Percentiles rank a stretch among this genome's conserved stretches.
These are phyloP conservation scores for Chelonoidis abingdonii DNA, from an alignment of 2,113 vertebrate species.

Conservation along the genomic window DNA sequence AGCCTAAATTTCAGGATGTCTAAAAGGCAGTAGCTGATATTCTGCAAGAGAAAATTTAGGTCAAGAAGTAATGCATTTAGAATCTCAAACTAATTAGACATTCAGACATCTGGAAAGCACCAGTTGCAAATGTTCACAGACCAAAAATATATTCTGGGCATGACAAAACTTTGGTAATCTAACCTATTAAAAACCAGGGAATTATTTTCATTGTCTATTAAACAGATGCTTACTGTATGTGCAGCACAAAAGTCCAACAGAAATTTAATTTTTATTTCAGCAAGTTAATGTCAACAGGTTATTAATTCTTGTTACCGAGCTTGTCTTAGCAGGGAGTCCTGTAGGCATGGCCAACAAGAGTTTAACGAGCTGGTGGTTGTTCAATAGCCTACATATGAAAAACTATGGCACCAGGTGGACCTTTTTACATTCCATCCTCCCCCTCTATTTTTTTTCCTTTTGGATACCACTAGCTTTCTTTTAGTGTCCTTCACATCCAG, in stretches of 20 bases:
- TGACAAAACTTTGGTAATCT: neutral
- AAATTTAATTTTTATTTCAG: conserved; percentile 35
- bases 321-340: conserved; percentile 13
- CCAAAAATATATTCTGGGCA: neutral
- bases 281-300: conserved; percentile 10
- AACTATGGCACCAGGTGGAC: conserved; percentile 5
- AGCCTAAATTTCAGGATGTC: neutral
- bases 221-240: neutral
- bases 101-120: conserved; percentile 11
- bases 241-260: conserved; percentile 31
- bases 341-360: neutral
- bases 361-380: conserved; percentile 13
- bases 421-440: conserved; percentile 13
- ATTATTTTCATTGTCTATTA: conserved; percentile 48
- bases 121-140: neutral
- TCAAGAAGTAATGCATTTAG: conserved; percentile 4
- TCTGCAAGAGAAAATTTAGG: conserved; percentile 32
- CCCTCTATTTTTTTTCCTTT: neutral
- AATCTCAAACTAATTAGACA: conserved; percentile 57
- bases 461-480: neutral
- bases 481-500: neutral
- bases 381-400: neutral
- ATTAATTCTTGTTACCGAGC: conserved; percentile 46
- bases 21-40: neutral
- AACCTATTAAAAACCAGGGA: neutral